Evolutionary conservation across 1,140 invertebrate genomes (phyloP).

Genomic region (Ditylenchus dipsaci): DNA sequence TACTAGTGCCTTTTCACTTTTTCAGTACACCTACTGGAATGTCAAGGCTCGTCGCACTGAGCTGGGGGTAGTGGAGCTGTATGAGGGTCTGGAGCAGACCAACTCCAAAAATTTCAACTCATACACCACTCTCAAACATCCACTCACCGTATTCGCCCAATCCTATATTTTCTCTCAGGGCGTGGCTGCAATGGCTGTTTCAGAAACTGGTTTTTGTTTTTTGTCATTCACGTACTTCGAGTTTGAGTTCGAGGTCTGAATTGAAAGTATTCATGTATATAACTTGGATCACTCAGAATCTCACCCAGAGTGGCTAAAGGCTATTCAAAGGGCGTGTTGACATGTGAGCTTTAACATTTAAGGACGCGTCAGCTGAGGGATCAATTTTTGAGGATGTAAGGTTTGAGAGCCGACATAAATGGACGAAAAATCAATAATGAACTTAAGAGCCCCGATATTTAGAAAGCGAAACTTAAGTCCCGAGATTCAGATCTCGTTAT

Average conservation of each 20-base stretch:
- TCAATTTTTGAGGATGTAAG: too few species aligned
- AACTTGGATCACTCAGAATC: too few species aligned
- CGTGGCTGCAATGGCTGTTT: constrained; percentile 74
- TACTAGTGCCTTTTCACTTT: constrained; percentile 2
- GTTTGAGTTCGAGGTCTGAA: constrained; percentile 6
- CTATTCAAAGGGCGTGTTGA: too few species aligned
- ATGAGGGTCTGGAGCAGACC: constrained; percentile 65
- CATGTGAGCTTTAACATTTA: too few species aligned
- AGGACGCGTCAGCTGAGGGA: too few species aligned
- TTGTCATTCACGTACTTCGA: neutral
- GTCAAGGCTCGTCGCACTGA: constrained; percentile 85
- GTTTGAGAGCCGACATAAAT: too few species aligned
- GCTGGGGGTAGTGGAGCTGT: constrained; percentile 84
- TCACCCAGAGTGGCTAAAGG: too few species aligned
- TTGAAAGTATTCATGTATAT: too few species aligned
- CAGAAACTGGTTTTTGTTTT: constrained; percentile 67
- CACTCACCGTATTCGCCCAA: constrained; percentile 78
- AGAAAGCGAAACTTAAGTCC: too few species aligned
- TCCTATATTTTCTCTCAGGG: constrained; percentile 81
- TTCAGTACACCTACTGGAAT: constrained; percentile 81
- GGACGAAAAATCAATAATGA: too few species aligned
- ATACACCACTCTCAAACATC: constrained; percentile 65
- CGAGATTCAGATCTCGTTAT: too few species aligned
- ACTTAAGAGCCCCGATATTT: too few species aligned
- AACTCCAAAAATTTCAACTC: constrained; percentile 66